Percentiles rank a stretch among this genome's conserved stretches.
Evolutionary conservation across 2,797 vertebrate species (phyloP).

Genomic region (Darevskia nairensis): DNA sequence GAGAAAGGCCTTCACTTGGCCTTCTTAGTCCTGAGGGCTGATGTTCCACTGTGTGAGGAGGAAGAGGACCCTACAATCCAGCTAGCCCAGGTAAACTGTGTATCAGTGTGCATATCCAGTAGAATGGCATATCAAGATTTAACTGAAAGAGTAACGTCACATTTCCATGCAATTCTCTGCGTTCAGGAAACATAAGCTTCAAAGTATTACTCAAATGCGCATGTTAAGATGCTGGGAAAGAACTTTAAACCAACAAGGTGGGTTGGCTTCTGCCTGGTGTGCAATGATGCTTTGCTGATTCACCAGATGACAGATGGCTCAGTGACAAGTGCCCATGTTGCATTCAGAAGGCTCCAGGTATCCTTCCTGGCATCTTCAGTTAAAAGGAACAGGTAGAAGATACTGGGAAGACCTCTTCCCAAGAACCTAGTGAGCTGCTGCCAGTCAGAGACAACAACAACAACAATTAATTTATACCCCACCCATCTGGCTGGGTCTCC

Average conservation of each 20-base stretch:
- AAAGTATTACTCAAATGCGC: background rate
- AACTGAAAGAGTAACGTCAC: background rate
- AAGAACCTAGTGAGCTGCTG: too few relatives aligned
- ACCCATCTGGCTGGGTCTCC: too few relatives aligned
- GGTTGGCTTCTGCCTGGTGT: too few relatives aligned
- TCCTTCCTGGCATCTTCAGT: too few relatives aligned
- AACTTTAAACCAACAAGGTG: background rate
- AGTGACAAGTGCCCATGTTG: too few relatives aligned
- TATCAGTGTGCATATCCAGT: background rate
- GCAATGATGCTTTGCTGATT: too few relatives aligned
- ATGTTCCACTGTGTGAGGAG: constrained; percentile 68
- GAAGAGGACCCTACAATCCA: constrained; percentile 63
- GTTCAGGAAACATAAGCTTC: background rate
- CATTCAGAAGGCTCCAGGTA: too few relatives aligned
- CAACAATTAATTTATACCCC: too few relatives aligned
- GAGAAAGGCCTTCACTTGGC: constrained; percentile 82
- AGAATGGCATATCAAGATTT: background rate
- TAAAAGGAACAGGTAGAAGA: too few relatives aligned
- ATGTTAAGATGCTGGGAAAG: background rate
- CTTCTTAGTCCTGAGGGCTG: constrained; percentile 81
- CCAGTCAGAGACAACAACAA: too few relatives aligned
- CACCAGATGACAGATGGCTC: too few relatives aligned
- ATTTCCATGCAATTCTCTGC: background rate
- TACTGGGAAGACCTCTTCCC: too few relatives aligned
- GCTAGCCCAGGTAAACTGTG: constrained; percentile 75